phyloP scores from a whole-genome alignment of 2,888 invertebrate species.

The Hypselothyrea guttata region DNA sequence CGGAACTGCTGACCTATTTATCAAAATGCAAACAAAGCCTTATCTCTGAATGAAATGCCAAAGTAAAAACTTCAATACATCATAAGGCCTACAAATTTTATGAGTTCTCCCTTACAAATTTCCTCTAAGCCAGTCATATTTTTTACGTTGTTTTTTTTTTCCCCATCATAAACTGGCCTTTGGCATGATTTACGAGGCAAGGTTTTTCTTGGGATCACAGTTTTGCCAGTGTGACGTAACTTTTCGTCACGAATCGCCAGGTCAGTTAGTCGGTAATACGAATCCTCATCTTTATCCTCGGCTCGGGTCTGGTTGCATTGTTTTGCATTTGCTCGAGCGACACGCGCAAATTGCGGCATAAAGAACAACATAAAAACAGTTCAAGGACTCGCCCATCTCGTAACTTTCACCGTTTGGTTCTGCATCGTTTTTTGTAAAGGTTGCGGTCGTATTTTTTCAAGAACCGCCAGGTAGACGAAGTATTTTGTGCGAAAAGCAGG shows the following conservation, averaged over 20 bases:
- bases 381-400: conserved; percentile 60
- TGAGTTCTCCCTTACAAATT: conserved; percentile 11
- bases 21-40: conserved; percentile 2
- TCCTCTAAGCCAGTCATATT: conserved; percentile 23
- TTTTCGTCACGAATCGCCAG: conserved; percentile 54
- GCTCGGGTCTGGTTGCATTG: conserved; percentile 40
- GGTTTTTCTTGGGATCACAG: conserved; percentile 54
- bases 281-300: too few relatives aligned
- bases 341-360: conserved; percentile 66
- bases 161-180: conserved; percentile 35
- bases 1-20: conserved; percentile 60
- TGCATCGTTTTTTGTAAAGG: conserved; percentile 35
- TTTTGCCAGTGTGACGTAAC: conserved; percentile 60
- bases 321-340: conserved; percentile 35
- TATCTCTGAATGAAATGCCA: conserved; percentile 2
- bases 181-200: conserved; percentile 35
- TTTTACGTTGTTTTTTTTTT: conserved; percentile 43
- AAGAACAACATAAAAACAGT: conserved; percentile 67
- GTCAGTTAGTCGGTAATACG: conserved; percentile 21
- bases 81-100: conserved; percentile 25
- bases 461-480: conserved; percentile 41
- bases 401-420: conserved; percentile 53
- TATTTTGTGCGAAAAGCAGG: conserved; percentile 25
- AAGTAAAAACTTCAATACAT: conserved; percentile 7
- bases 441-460: conserved; percentile 55